These are phyloP conservation scores for Anorthoa munda DNA, from an alignment of 2,888 invertebrate genomes.

Conservation along the genomic window DNA sequence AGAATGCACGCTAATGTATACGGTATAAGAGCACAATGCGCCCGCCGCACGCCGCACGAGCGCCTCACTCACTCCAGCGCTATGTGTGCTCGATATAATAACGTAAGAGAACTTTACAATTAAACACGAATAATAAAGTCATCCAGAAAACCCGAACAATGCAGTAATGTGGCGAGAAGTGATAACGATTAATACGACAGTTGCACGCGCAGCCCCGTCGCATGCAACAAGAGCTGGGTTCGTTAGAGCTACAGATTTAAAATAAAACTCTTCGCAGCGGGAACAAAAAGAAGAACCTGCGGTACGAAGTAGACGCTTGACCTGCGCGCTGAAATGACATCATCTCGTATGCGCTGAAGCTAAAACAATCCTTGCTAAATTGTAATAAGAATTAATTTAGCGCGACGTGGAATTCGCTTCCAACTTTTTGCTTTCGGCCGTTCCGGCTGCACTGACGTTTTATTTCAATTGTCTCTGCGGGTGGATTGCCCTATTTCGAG, in stretches of 20 bases:
- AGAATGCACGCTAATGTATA: conserved; percentile 85
- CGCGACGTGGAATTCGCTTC: conserved; percentile 62
- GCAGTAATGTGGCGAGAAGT: conserved; percentile 51
- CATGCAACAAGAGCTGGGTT: conserved; percentile 85
- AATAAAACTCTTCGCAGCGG: conserved; percentile 85
- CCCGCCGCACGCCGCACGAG: conserved; percentile 66
- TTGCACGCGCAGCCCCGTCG: conserved; percentile 75
- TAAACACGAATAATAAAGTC: conserved; percentile 56
- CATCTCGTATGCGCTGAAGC: conserved; percentile 61
- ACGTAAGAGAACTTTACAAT: conserved; percentile 40
- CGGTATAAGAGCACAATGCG: conserved; percentile 80
- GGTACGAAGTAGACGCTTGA: conserved; percentile 82
- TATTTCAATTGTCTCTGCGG: conserved; percentile 89
- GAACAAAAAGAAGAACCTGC: conserved; percentile 85
- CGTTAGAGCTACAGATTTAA: conserved; percentile 89
- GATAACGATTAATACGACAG: conserved; percentile 71
- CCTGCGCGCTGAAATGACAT: conserved; percentile 76
- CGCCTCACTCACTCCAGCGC: conserved; percentile 71
- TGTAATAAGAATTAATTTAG: conserved; percentile 77
- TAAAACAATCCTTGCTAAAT: conserved; percentile 73
- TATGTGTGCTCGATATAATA: conserved; percentile 72
- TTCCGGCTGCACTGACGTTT: conserved; percentile 76
- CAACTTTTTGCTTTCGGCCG: conserved; percentile 68
- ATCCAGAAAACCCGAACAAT: conserved; percentile 32
- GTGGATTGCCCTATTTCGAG: conserved; percentile 88